Conservation (phyloP, 2,797 vertebrate species). For the Jordanella pulchra region DNA sequence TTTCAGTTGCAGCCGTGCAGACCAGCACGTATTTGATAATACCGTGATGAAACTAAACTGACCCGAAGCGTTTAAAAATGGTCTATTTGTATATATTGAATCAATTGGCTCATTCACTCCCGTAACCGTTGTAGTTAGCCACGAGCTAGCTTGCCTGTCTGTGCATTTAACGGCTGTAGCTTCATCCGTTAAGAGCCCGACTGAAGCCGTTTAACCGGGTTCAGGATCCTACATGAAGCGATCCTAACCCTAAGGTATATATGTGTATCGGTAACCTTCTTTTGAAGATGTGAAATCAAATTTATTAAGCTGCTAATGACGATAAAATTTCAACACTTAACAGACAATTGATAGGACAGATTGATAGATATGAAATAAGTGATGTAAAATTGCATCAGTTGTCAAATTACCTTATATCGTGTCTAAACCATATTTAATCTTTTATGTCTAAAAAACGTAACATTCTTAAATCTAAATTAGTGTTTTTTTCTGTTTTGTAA, state of each 20-base stretch:
- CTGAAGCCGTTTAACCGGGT: not conserved
- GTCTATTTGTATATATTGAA: no score
- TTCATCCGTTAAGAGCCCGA: slow-evolving; percentile 23
- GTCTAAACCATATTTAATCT: not conserved
- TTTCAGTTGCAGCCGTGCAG: slow-evolving; percentile 6
- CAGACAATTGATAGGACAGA: not conserved
- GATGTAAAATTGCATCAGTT: not conserved
- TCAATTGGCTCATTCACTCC: not conserved
- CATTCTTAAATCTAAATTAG: not conserved
- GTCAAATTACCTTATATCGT: not conserved
- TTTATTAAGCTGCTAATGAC: slow-evolving; percentile 2
- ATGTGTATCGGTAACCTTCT: not conserved
- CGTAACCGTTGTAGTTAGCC: slow-evolving; percentile 45
- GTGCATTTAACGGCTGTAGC: not conserved
- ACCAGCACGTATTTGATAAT: not conserved
- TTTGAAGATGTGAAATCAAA: not conserved
- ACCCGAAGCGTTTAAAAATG: not conserved
- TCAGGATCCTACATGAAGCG: not conserved
- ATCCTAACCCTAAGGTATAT: not conserved
- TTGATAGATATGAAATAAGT: not conserved
- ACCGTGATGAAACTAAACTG: not conserved
- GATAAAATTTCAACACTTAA: not conserved
- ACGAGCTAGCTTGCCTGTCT: slow-evolving; percentile 54
- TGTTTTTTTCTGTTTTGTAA: not conserved
- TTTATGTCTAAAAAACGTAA: not conserved